Evolutionary conservation across 2,797 vertebrate genomes (phyloP).

Genomic region (Petrocephalus schoutedeni): DNA sequence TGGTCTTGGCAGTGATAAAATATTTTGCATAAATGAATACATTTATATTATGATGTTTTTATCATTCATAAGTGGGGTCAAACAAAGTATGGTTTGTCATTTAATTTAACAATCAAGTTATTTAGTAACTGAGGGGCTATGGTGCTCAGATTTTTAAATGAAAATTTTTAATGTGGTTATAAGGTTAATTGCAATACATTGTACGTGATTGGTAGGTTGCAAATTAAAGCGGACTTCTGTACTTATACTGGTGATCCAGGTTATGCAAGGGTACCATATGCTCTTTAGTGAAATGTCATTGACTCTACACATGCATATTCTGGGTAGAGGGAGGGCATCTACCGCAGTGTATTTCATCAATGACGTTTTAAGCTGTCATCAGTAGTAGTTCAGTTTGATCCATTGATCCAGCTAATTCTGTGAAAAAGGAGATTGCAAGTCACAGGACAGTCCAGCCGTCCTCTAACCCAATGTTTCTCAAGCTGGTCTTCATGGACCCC

Average conservation of each 20-base stretch:
- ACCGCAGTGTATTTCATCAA: neutral
- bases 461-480: neutral
- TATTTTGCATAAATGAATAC: neutral
- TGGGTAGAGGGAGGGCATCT: neutral
- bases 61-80: neutral
- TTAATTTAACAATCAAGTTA: neutral
- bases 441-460: neutral
- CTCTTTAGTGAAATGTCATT: neutral
- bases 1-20: neutral
- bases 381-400: neutral
- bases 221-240: constrained; percentile 10
- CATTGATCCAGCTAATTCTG: neutral
- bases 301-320: neutral
- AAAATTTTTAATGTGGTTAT: constrained; percentile 8
- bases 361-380: constrained; percentile 5
- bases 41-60: neutral
- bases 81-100: neutral
- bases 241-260: neutral
- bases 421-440: neutral
- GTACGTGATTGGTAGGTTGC: neutral
- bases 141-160: constrained; percentile 4
- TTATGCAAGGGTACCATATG: neutral
- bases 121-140: neutral
- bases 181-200: constrained; percentile 12
- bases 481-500: neutral